These are phyloP conservation scores for Aplysia californica DNA, from an alignment of 1,140 invertebrate genomes.

Conservation along the genomic window DNA sequence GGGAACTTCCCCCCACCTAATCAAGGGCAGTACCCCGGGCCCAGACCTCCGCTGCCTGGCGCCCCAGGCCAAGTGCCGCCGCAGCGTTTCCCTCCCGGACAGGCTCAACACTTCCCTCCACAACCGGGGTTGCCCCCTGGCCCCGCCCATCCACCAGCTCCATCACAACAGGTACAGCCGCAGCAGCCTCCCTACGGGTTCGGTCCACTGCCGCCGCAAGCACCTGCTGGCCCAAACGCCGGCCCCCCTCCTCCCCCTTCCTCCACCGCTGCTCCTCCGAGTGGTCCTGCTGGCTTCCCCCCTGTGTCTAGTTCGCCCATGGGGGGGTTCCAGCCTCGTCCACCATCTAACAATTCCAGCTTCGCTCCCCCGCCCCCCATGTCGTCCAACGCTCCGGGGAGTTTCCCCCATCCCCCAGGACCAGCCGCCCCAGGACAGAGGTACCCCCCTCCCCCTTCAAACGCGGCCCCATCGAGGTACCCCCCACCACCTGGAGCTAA, in stretches of 20 bases:
- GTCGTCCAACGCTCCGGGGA: too few relatives aligned
- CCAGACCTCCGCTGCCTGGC: not conserved
- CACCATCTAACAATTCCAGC: too few relatives aligned
- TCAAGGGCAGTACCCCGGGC: not conserved
- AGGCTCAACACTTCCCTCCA: not conserved
- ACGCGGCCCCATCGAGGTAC: not conserved
- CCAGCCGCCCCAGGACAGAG: slow-evolving; percentile 16
- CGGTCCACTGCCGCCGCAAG: not conserved
- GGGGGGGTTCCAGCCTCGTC: too few relatives aligned
- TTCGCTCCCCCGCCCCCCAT: too few relatives aligned
- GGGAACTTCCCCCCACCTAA: not conserved
- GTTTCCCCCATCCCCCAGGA: slow-evolving; percentile 1
- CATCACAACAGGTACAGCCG: not conserved
- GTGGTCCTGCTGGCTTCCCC: slow-evolving; percentile 8
- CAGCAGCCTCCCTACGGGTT: slow-evolving; percentile 2
- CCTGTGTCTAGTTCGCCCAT: too few relatives aligned
- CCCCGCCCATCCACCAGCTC: not conserved
- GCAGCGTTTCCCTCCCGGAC: not conserved
- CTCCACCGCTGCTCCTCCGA: not conserved
- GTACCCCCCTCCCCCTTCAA: not conserved
- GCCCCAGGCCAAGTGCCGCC: not conserved
- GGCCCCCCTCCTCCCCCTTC: not conserved
- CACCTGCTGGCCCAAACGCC: too few relatives aligned
- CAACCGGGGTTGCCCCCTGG: not conserved
- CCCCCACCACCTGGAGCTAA: not conserved